These are phyloP conservation scores for Kryptolebias marmoratus DNA, from an alignment of 2,113 vertebrate species.

Conservation along the genomic window DNA sequence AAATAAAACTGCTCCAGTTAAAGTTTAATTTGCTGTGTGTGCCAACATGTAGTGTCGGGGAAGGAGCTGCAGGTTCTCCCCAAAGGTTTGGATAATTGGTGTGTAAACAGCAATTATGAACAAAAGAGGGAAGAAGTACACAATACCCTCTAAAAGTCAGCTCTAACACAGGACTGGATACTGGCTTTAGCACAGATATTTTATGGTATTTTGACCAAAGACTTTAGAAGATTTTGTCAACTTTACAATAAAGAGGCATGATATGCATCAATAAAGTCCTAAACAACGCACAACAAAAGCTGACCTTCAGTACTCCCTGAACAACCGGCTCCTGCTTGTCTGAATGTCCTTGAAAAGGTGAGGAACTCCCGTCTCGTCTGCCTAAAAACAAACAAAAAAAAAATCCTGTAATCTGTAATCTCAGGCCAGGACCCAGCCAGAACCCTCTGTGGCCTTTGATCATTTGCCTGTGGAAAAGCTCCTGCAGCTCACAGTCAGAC, in stretches of 20 bases:
- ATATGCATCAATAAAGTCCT: too few species aligned
- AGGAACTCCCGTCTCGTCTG: not conserved
- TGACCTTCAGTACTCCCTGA: not conserved
- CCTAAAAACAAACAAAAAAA: not conserved
- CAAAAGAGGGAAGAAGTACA: too few species aligned
- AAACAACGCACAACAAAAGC: not conserved
- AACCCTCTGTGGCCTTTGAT: conserved; percentile 9
- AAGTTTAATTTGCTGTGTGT: too few species aligned
- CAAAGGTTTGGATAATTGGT: not conserved
- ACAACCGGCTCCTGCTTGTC: not conserved
- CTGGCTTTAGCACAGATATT: too few species aligned
- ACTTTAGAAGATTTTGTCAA: too few species aligned
- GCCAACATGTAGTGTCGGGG: too few species aligned
- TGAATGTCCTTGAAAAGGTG: conserved; percentile 7
- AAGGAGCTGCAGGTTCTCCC: not conserved
- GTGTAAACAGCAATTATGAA: not conserved
- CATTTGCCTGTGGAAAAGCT: conserved; percentile 9
- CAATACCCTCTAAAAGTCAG: too few species aligned
- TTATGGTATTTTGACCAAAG: too few species aligned
- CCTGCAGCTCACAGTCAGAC: conserved; percentile 25
- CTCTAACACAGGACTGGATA: too few species aligned
- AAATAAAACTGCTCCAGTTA: too few species aligned
- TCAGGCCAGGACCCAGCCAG: not conserved
- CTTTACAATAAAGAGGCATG: too few species aligned
- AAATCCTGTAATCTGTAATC: not conserved